These are phyloP conservation scores for Alloplasta piceator DNA, from an alignment of 2,888 invertebrate genomes.

Conservation along the genomic window DNA sequence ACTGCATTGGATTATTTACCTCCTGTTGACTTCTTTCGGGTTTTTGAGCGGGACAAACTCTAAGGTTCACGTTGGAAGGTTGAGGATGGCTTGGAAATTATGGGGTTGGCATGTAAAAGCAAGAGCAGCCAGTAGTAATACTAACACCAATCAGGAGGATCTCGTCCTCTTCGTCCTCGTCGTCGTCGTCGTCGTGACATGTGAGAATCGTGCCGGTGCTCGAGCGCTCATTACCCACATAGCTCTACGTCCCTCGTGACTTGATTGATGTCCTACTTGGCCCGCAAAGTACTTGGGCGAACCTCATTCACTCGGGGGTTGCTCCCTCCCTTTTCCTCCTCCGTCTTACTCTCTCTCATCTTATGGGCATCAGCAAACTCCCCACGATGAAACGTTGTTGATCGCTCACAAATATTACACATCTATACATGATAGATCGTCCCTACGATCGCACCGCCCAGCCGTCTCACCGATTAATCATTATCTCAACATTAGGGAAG, in stretches of 20 bases:
- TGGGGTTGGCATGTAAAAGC: constrained; percentile 60
- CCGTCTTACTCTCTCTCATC: background rate
- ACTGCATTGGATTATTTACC: background rate
- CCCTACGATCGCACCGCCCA: constrained; percentile 16
- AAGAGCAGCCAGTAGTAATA: constrained; percentile 31
- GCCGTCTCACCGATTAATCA: constrained; percentile 20
- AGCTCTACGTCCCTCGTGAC: constrained; percentile 51
- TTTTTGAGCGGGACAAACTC: constrained; percentile 38
- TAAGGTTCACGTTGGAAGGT: constrained; percentile 44
- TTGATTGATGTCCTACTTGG: constrained; percentile 67
- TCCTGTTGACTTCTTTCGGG: constrained; percentile 25
- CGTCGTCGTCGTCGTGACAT: constrained; percentile 42
- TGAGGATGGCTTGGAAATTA: constrained; percentile 51
- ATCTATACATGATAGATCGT: constrained; percentile 44
- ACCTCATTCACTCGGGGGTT: constrained; percentile 49
- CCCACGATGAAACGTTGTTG: constrained; percentile 45
- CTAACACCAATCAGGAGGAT: constrained; percentile 42
- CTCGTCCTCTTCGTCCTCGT: background rate
- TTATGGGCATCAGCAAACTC: constrained; percentile 39
- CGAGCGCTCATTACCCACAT: constrained; percentile 63
- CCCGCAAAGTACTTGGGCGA: constrained; percentile 63
- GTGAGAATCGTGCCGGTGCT: constrained; percentile 55
- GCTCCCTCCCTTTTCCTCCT: constrained; percentile 10
- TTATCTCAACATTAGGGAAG: constrained; percentile 3
- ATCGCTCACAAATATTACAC: constrained; percentile 57